Conservation (phyloP, 2,797 vertebrate species). For the Malacoraja senta region DNA sequence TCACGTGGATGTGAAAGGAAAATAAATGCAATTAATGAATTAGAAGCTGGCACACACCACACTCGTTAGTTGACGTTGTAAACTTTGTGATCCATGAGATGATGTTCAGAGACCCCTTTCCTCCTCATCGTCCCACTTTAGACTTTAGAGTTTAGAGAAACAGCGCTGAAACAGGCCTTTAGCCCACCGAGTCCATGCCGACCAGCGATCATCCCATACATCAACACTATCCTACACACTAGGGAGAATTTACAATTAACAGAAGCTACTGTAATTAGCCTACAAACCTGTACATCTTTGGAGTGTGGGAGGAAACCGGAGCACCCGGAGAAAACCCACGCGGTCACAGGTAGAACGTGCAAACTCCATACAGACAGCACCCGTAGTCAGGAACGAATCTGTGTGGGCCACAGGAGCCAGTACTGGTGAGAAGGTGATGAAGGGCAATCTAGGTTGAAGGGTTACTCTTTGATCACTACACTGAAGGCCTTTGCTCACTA, state of each 20-base stretch:
- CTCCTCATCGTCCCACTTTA: neutral
- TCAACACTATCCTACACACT: too few species aligned
- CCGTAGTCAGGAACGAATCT: neutral
- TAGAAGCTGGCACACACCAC: neutral
- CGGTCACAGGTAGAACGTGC: too few species aligned
- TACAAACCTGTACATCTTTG: too few species aligned
- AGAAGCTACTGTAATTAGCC: too few species aligned
- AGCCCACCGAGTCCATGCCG: too few species aligned
- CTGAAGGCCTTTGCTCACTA: neutral
- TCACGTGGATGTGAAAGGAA: neutral
- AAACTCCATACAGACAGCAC: too few species aligned
- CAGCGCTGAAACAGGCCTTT: too few species aligned
- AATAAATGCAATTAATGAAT: constrained; percentile 18
- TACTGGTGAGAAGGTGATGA: neutral
- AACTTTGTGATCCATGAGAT: constrained; percentile 8
- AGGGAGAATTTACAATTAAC: too few species aligned
- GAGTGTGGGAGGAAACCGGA: too few species aligned
- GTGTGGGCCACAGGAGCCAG: neutral
- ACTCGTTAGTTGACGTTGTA: neutral
- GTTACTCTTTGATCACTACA: neutral
- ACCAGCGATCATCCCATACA: too few species aligned
- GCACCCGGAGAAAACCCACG: too few species aligned
- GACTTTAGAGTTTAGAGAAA: too few species aligned
- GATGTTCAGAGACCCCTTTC: neutral
- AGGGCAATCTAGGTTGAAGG: neutral